Base-by-base conservation (phyloP, 37 sponge, comb jelly and placozoan species). In the Hormiphora californensis region DNA sequence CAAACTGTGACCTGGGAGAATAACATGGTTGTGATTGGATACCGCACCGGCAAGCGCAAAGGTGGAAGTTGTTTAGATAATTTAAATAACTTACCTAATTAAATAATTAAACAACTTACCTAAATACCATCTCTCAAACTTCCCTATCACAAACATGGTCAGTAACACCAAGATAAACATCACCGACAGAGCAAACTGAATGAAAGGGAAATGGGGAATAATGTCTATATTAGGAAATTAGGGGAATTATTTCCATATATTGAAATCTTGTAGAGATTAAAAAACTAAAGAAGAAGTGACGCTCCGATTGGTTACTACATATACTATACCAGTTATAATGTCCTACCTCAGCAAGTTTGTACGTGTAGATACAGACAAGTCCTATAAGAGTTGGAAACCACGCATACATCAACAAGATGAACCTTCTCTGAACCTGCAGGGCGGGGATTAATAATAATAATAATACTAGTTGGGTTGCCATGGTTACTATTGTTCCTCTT, bases 321-420 rank as follows among this genome's bases (percentile, higher is more conserved):
- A n/a, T n/a, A n/a, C n/a, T n/a, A n/a, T n/a, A n/a, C n/a, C n/a
- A n/a, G n/a, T n/a, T n/a, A n/a, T n/a, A n/a, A n/a, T n/a, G n/a
- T n/a, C n/a, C n/a, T n/a, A n/a, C n/a, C 44, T 73, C 81, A n/a
- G 81, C 81, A 4, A 73, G 44, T 40, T 73, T 73, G 81, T 73
- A 73, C 22, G 43, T 41, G 81, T 73, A 73, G 3, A 73, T 33
- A 73, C 81, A 73, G 81, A 73, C 40, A 25, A 73, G 36, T 41
- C 81, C 81, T 11, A 73, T 39, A 40, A 73, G 46, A 19, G 81
- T 73, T 0, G 81, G 81, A 0, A 73, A 15, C 81, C 81, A 73
- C 46, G 81, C 81, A 46, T 73, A 73, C 81, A 73, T 33, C 44
- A 73, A 46, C 46, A 73, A 43, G 21, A 73, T 73, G 38, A 73